Evolutionary conservation across 2,113 vertebrate species (phyloP).

Genomic region (Eublepharis macularius): DNA sequence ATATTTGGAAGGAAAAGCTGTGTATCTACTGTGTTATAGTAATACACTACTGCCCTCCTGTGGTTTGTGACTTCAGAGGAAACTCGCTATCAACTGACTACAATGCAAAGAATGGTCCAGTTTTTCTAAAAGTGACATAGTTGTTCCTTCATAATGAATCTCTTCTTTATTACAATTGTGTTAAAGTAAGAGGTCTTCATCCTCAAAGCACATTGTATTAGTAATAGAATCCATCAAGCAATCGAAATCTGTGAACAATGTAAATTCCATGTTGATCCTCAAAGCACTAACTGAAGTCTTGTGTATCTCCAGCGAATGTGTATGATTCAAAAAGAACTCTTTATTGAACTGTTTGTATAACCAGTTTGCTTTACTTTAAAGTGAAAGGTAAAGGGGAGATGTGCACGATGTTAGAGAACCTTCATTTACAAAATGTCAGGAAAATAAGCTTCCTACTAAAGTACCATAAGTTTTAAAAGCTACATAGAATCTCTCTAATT

Average conservation of each 20-base stretch:
- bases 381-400: not conserved
- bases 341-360: not conserved
- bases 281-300: not conserved
- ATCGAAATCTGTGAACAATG: not conserved
- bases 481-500: conserved; percentile 8
- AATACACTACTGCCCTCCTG: conserved; percentile 72
- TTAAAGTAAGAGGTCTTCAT: not conserved
- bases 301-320: not conserved
- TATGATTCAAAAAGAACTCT: not conserved
- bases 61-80: conserved; percentile 45
- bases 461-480: conserved; percentile 12
- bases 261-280: not conserved
- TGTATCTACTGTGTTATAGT: not conserved
- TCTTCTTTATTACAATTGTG: not conserved
- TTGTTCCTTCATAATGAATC: not conserved
- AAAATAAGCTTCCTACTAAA: not conserved
- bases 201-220: not conserved
- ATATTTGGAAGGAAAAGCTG: not conserved
- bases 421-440: not conserved
- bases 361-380: not conserved
- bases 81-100: not conserved
- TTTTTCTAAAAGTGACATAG: no score
- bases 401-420: not conserved
- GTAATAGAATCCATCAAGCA: not conserved
- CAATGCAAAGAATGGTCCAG: not conserved